Conservation (phyloP, 2,888 invertebrate genomes). For the Minunthozetes semirufus region DNA sequence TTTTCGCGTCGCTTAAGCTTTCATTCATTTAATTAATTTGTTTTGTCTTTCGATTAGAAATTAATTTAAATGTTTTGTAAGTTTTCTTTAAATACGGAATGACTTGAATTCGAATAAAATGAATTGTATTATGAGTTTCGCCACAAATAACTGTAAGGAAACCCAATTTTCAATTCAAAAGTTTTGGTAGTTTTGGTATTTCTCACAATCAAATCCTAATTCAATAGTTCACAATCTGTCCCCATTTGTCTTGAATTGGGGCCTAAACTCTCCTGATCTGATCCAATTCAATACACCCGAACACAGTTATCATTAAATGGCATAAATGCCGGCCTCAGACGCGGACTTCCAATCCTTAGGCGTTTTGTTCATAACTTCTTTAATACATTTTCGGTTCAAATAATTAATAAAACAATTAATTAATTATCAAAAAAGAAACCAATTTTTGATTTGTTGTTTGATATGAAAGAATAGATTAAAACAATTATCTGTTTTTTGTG, state of each 20-base stretch:
- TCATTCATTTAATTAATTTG: background rate
- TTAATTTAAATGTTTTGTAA: background rate
- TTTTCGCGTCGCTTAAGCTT: background rate
- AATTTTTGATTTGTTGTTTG: background rate
- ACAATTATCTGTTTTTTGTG: background rate
- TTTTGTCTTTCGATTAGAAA: background rate
- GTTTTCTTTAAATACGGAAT: background rate
- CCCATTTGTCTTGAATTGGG: background rate
- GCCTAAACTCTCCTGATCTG: background rate
- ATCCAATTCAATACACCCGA: no score
- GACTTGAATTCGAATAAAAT: background rate
- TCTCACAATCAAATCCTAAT: background rate
- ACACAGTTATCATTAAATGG: background rate
- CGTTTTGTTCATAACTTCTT: background rate
- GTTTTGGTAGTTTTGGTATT: background rate
- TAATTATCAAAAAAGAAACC: background rate
- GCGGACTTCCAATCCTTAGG: constrained; percentile 9
- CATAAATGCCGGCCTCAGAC: constrained; percentile 11
- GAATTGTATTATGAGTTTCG: background rate
- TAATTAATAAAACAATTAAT: background rate
- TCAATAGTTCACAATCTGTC: background rate
- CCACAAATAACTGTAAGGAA: background rate
- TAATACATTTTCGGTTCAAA: background rate
- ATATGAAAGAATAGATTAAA: background rate
- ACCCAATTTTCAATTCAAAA: background rate